Evolutionary conservation across 2,113 vertebrate species (phyloP), one percentile per base, ranked within the genome.

Genomic region (Rostratula benghalensis): DNA sequence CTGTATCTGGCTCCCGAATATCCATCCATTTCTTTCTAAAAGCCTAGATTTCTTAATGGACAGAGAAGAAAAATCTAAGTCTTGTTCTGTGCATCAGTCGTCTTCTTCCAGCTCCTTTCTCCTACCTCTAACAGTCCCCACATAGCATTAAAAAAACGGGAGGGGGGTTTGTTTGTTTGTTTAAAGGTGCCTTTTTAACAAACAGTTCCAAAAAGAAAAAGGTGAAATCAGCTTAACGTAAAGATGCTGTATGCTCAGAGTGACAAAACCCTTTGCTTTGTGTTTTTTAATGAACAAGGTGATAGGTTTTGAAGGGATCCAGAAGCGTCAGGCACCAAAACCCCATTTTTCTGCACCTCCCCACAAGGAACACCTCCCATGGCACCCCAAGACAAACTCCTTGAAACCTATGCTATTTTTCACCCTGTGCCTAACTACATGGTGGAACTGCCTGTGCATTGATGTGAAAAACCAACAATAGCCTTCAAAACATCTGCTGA

Each of bases 391-490:
- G 24, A 15, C 30, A 18, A 30, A 12, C 39, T 67, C 77, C n/a
- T 60, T 24, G 39, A 59, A 53, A 92, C 10, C 19, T 28, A 35
- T 2, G 7, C 17, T 48, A 3, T 27, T 61, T 68, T 60, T 25
- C 16, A 35, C 31, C 37, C 37, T 7, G 4, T 59, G 23, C 33
- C 23, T 48, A 35, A n/a, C 37, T 13, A 12, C 2, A 2, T 43
- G 37, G 75, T 13, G 28, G 43, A 46, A 41, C 23, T 64, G 45
- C 20, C 37, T 8, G 7, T 39, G 31, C 20, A 46, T 7, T 28
- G 28, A 67, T 25, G 51, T 5, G n/a, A 4, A 2, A 20, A 31
- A 12, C 30, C 43, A 46, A 18, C 1, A 0, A 39, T 21, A 6
- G 4, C 8, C 75, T 69, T 46, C 33, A 39, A n/a, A 81, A 45